Conservation (phyloP, 2,797 vertebrate genomes). For the Lepilemur ruficaudatus region DNA sequence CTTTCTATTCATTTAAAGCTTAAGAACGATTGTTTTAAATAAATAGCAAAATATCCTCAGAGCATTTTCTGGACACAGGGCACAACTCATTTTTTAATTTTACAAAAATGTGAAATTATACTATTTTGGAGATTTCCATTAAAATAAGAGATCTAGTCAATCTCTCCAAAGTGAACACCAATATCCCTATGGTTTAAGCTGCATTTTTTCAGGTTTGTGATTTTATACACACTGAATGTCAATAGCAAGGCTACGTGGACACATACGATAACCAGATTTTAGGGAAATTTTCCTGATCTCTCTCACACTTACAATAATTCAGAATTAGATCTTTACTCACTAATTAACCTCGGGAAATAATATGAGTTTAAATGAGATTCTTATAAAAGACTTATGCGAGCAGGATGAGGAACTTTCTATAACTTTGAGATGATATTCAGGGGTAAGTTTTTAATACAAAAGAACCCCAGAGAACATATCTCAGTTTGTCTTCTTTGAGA, state of each 20-base stretch:
- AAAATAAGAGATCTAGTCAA: neutral
- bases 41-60: neutral
- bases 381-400: neutral
- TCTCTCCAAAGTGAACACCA: neutral
- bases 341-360: neutral
- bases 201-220: conserved; percentile 1
- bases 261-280: neutral
- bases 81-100: neutral
- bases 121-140: neutral
- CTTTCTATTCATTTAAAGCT: neutral
- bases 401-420: neutral
- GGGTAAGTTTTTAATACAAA: neutral
- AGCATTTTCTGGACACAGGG: neutral
- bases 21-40: conserved; percentile 1
- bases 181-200: neutral
- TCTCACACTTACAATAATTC: neutral
- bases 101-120: neutral
- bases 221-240: neutral
- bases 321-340: neutral
- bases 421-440: neutral
- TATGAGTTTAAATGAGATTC: neutral
- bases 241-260: neutral
- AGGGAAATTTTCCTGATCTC: neutral
- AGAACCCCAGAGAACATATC: neutral
- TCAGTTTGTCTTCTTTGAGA: neutral